Percentiles rank a stretch among this genome's conserved stretches.
Conservation (phyloP, 2,888 invertebrate species). For the Dynastes grantii region DNA sequence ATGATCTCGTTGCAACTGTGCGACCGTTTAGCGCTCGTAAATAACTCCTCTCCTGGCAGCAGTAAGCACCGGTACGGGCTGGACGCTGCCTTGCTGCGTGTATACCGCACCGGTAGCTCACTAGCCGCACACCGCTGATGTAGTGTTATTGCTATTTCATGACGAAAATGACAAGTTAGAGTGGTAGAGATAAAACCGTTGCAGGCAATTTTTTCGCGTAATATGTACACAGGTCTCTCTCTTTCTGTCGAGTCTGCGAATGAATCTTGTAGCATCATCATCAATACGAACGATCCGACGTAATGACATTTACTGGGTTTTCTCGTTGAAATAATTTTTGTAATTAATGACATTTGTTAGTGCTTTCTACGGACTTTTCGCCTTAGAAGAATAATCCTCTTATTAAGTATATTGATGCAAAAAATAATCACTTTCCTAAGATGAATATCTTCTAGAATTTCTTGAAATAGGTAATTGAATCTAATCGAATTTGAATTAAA, state of each 20-base stretch:
- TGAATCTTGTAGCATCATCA: not conserved
- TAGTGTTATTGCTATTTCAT: constrained; percentile 45
- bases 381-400: not conserved
- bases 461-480: no score
- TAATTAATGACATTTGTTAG: constrained; percentile 15
- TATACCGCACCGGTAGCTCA: constrained; percentile 36
- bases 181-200: constrained; percentile 9
- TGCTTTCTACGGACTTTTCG: not conserved
- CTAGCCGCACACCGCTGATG: constrained; percentile 28
- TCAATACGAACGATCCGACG: not conserved
- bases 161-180: constrained; percentile 45
- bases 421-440: not conserved
- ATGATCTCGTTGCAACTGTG: constrained; percentile 41
- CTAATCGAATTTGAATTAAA: no score
- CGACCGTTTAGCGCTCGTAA: constrained; percentile 38
- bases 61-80: constrained; percentile 3
- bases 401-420: not conserved
- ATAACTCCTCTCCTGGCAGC: constrained; percentile 23
- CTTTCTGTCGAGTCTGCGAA: not conserved
- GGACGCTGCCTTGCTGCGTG: not conserved
- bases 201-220: not conserved
- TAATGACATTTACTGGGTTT: constrained; percentile 23
- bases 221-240: not conserved
- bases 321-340: constrained; percentile 19
- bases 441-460: not conserved